Evolutionary conservation across 2,888 invertebrate genomes (phyloP).

Genomic region (Leptura quadrifasciata): DNA sequence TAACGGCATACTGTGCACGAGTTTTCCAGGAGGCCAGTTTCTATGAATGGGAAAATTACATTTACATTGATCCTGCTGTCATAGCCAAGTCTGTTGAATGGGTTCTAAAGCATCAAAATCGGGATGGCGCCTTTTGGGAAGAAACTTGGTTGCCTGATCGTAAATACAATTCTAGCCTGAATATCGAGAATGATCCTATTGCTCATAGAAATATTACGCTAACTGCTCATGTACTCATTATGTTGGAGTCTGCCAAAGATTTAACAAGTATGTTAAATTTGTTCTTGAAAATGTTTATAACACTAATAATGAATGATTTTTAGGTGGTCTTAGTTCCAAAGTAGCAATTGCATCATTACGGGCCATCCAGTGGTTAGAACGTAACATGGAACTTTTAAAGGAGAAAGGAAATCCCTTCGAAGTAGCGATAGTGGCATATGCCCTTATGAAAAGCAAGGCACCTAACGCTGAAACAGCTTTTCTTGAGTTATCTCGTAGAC

Average conservation of each 20-base stretch:
- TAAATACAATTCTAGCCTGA: slow-evolving; percentile 87
- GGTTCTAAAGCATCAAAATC: slow-evolving; percentile 89
- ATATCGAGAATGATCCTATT: slow-evolving; percentile 75
- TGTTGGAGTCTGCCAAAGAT: slow-evolving; percentile 89
- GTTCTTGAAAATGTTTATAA: not conserved
- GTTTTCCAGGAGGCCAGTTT: slow-evolving; percentile 94
- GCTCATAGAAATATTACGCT: slow-evolving; percentile 88
- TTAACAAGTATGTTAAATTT: slow-evolving; percentile 73
- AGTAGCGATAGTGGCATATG: slow-evolving; percentile 92
- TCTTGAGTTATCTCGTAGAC: slow-evolving; percentile 77
- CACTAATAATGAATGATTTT: not conserved
- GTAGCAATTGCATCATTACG: slow-evolving; percentile 86
- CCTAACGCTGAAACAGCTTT: slow-evolving; percentile 90
- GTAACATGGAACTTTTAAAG: slow-evolving; percentile 85
- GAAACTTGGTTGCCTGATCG: slow-evolving; percentile 91
- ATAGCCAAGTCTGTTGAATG: slow-evolving; percentile 90
- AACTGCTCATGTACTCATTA: slow-evolving; percentile 95
- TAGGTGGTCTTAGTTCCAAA: slow-evolving; percentile 82
- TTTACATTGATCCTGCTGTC: slow-evolving; percentile 93
- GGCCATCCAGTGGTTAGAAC: slow-evolving; percentile 88
- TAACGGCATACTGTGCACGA: slow-evolving; percentile 93
- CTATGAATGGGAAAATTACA: slow-evolving; percentile 97
- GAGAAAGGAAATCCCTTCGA: slow-evolving; percentile 87
- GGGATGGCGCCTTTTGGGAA: slow-evolving; percentile 93
- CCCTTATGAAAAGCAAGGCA: slow-evolving; percentile 88